Evolutionary conservation across 2,797 vertebrate species (phyloP), one percentile per base, ranked within the genome.

Genomic region (Eulemur coronatus): DNA sequence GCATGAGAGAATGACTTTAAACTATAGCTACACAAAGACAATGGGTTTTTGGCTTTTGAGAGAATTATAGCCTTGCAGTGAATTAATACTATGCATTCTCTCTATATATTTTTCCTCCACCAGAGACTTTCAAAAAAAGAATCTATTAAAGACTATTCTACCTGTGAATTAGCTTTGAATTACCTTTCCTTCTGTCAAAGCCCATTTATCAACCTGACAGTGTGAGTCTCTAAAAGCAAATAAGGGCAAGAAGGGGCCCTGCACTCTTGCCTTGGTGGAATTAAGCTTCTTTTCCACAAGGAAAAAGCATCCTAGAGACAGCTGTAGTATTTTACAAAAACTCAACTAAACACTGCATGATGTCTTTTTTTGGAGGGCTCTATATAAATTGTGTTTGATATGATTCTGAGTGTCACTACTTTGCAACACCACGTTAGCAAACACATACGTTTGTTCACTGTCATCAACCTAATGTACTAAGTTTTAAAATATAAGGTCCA

Each of bases 131-230:
- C 46, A 48, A 8, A 92, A 93, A 98, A 96, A 89, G 79, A 96
- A 96, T 92, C 80, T 98, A 94, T 96, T 97, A 94, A 97, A 94
- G 96, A 94, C 35, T 97, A 94, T 96, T 97, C 93, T 89, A 94
- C 93, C 76, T 97, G 82, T 96, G 96, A 98, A 97, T 57, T 17
- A 95, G 88, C 63, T 98, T 96, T 98, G 96, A 98, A 98, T 98
- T 98, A 97, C 97, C 96, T 98, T 97, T 87, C 89, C 89, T 96
- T 97, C 96, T 98, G 97, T 98, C 98, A 98, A 98, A 98, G 93
- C 75, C 78, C 96, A 98, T 98, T 98, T 98, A 97, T 97, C 89
- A 98, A 96, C 72, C 73, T 96, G 97, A 97, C 93, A 98, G 70
- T 98, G 70, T 92, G 86, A 97, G 96, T 97, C 92, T 97, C 95